phyloP scores from a whole-genome alignment of 2,113 vertebrate genomes.

The Chelonoidis abingdonii region DNA sequence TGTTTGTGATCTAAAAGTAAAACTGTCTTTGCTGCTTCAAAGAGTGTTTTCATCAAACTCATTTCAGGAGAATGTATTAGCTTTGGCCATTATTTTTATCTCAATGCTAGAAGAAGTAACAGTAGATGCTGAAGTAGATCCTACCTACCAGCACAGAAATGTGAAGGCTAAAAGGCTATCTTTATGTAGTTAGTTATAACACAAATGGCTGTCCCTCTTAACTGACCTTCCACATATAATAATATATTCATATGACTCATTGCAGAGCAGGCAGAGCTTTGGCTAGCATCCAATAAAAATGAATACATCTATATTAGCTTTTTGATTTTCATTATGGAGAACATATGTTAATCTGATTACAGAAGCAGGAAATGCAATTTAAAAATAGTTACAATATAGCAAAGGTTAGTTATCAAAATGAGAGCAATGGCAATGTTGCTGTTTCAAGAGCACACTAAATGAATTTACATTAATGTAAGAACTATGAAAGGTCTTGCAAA shows the following conservation, averaged over 20 bases:
- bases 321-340: constrained; percentile 15
- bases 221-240: background rate
- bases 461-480: background rate
- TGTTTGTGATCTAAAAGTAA: background rate
- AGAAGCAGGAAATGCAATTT: background rate
- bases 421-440: background rate
- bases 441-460: constrained; percentile 1
- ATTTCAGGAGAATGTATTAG: background rate
- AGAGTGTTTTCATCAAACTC: background rate
- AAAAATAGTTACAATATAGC: background rate
- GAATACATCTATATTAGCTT: constrained; percentile 22
- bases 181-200: background rate
- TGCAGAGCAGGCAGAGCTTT: background rate
- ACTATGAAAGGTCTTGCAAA: background rate
- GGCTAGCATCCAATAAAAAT: background rate
- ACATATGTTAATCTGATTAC: background rate
- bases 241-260: background rate
- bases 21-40: background rate
- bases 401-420: background rate
- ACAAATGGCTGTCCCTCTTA: background rate
- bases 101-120: background rate
- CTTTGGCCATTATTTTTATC: background rate
- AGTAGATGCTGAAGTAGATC: background rate
- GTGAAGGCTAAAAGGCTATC: background rate
- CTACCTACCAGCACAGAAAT: background rate